A percentile compares a stretch with the other conserved stretches of the same genome.
Conservation (phyloP, 2,888 invertebrate species). For the Ectemnius lituratus region DNA sequence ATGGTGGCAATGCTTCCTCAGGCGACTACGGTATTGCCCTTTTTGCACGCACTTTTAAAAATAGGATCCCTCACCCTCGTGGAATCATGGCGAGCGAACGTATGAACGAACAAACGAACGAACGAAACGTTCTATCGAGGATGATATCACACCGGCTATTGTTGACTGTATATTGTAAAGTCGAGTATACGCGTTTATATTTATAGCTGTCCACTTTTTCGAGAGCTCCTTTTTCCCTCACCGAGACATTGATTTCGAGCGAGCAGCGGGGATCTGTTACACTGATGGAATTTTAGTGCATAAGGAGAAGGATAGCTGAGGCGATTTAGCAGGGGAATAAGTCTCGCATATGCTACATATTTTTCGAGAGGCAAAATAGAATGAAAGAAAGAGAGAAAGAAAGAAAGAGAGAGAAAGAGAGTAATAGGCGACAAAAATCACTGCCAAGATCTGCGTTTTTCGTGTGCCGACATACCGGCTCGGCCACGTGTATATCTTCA, state of each 20-base stretch:
- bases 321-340: too few species aligned
- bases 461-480: conserved; percentile 35
- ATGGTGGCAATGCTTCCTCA: conserved; percentile 26
- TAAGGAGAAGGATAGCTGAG: too few species aligned
- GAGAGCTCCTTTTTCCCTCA: too few species aligned
- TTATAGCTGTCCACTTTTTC: too few species aligned
- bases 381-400: conserved; percentile 9
- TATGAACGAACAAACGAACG: too few species aligned
- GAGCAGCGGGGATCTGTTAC: too few species aligned
- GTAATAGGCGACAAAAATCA: conserved; percentile 38
- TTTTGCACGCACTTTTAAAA: conserved; percentile 48
- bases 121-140: too few species aligned
- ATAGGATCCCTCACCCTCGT: conserved; percentile 12
- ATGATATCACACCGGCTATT: conserved; percentile 25
- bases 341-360: too few species aligned
- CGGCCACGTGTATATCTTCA: conserved; percentile 55
- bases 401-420: not conserved
- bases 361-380: too few species aligned
- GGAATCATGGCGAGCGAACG: too few species aligned
- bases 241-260: too few species aligned
- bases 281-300: too few species aligned
- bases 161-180: conserved; percentile 45
- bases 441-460: conserved; percentile 58
- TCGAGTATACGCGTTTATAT: conserved; percentile 20
- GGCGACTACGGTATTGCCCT: conserved; percentile 40